phyloP scores from a whole-genome alignment of 2,888 invertebrate species.

The Spisula solida region DNA sequence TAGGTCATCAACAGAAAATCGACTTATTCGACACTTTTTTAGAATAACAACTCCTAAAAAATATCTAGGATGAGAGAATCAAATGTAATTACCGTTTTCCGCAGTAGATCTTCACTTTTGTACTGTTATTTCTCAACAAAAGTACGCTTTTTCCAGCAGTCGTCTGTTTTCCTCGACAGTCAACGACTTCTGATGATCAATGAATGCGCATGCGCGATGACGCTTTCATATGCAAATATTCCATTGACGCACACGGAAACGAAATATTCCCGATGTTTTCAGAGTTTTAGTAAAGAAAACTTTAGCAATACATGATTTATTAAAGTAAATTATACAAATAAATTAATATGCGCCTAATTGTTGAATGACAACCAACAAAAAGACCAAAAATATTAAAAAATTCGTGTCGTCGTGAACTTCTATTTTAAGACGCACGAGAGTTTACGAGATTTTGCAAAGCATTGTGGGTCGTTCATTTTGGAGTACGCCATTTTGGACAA shows the following conservation, averaged over 20 bases:
- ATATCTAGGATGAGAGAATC: not conserved
- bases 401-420: conserved; percentile 35
- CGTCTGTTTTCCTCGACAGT: conserved; percentile 70
- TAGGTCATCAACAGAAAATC: conserved; percentile 42
- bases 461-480: conserved; percentile 73
- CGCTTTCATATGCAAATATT: conserved; percentile 78
- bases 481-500: conserved; percentile 81
- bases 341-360: not conserved
- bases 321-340: not conserved
- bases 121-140: conserved; percentile 33
- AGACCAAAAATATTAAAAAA: conserved; percentile 7
- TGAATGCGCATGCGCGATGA: conserved; percentile 80
- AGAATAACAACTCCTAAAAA: conserved; percentile 48
- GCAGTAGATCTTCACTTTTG: conserved; percentile 35
- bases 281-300: not conserved
- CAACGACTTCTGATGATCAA: conserved; percentile 73
- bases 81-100: conserved; percentile 39
- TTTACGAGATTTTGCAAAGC: conserved; percentile 65
- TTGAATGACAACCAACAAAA: not conserved
- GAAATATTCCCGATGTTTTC: conserved; percentile 21
- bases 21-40: not conserved
- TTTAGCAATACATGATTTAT: not conserved
- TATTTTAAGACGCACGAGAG: conserved; percentile 57
- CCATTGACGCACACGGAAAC: conserved; percentile 66
- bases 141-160: conserved; percentile 33